Conservation (phyloP, 2,888 invertebrate genomes). For the Pristionchus arcanus region DNA sequence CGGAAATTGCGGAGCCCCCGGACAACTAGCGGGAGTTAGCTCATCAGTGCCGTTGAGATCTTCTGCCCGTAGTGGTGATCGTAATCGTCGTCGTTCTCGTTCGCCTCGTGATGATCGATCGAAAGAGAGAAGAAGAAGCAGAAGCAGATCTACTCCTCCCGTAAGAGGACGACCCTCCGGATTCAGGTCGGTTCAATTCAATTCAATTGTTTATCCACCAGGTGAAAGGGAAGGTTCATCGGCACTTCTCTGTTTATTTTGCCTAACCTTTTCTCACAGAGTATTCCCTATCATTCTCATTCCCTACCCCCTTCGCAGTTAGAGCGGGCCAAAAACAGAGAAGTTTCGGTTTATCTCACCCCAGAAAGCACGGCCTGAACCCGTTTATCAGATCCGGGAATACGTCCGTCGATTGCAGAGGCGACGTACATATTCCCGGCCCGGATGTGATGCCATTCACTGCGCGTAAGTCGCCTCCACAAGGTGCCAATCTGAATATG, state of each 20-base stretch:
- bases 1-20: no score
- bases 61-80: constrained; percentile 58
- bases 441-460: constrained; percentile 80
- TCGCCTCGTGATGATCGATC: constrained; percentile 59
- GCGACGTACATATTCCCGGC: constrained; percentile 86
- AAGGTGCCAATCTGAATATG: constrained; percentile 80
- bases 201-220: no score
- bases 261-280: no score
- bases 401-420: no score
- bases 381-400: no score
- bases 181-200: constrained; percentile 14
- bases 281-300: no score
- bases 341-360: no score
- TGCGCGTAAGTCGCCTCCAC: constrained; percentile 77
- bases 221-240: no score
- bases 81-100: constrained; percentile 64
- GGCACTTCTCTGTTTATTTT: no score
- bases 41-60: not conserved
- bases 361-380: not conserved
- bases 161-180: not conserved
- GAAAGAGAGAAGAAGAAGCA: constrained; percentile 53
- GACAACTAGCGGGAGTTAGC: no score
- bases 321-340: no score
- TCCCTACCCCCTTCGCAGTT: no score
- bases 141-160: constrained; percentile 6